Evolutionary conservation across 1,140 invertebrate genomes (phyloP), one percentile per base, ranked within the genome.

Genomic region (Cephus cinctus): DNA sequence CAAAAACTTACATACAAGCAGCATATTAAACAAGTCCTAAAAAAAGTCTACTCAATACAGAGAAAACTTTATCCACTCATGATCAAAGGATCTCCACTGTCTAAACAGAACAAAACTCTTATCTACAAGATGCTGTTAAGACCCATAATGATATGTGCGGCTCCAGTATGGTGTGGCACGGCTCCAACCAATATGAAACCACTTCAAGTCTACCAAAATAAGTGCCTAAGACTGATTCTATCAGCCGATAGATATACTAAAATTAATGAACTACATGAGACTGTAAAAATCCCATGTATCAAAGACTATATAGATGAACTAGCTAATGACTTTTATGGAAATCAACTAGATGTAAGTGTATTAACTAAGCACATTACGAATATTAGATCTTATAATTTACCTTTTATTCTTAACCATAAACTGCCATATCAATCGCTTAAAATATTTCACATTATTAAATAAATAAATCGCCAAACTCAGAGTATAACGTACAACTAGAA

Each of bases 181-280:
- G 25, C 25, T 27, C 25, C 6, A 27, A 38, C 35, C 21, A 20
- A 11, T 9, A 15, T 41, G 11, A 15, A 18, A 21, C 39, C 11
- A 12, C 11, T 41, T 2, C 15, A 41, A 41, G n/a, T 3, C 18
- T 20, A 21, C 11, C 18, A 41, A 41, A 41, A 41, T 41, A 41
- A 41, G 16, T 41, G 39, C 16, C 39, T 41, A 2, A 41, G 20
- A 23, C 11, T 41, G 8, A 4, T 18, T 21, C 16, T 22, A 15
- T 11, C 6, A 9, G 39, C 11, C 4, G 14, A 23, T 11, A 41
- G 39, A 41, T 22, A 41, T 20, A 19, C 16, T 3, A 41, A 23
- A 41, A 41, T 20, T 41, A 22, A 19, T 3, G 11, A 27, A 41
- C 9, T 41, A 5, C 39, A 41, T 21, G 20, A 41, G 39, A 21